phyloP scores from a whole-genome alignment of 2,888 invertebrate species.

The Aspidiotus destructor region DNA sequence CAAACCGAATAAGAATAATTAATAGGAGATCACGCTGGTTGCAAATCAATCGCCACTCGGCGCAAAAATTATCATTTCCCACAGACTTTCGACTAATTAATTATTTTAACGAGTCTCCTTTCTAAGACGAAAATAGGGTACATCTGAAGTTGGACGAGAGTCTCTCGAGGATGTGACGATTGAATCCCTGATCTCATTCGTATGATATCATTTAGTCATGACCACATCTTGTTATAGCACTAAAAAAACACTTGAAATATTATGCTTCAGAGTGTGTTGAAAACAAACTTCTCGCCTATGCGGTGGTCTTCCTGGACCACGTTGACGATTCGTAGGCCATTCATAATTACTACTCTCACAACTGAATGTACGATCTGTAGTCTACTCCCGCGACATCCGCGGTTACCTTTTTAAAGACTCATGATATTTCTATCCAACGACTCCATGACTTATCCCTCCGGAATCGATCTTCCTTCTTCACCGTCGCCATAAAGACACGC shows the following conservation, averaged over 20 bases:
- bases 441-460: neutral
- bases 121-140: neutral
- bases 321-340: neutral
- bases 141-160: no score
- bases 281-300: neutral
- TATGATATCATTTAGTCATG: no score
- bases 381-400: neutral
- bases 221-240: no score
- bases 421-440: neutral
- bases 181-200: no score
- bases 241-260: no score
- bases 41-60: neutral
- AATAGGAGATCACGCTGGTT: neutral
- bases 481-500: conserved; percentile 1
- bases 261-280: neutral
- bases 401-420: neutral
- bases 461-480: neutral
- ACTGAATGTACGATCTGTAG: neutral
- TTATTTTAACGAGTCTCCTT: neutral
- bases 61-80: neutral
- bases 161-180: no score
- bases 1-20: conserved; percentile 2
- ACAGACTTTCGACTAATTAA: conserved; percentile 2
- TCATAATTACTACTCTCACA: neutral
- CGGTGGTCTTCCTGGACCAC: neutral